phyloP scores from a whole-genome alignment of 2,113 vertebrate genomes.

The Phylloscopus trochiloides region DNA sequence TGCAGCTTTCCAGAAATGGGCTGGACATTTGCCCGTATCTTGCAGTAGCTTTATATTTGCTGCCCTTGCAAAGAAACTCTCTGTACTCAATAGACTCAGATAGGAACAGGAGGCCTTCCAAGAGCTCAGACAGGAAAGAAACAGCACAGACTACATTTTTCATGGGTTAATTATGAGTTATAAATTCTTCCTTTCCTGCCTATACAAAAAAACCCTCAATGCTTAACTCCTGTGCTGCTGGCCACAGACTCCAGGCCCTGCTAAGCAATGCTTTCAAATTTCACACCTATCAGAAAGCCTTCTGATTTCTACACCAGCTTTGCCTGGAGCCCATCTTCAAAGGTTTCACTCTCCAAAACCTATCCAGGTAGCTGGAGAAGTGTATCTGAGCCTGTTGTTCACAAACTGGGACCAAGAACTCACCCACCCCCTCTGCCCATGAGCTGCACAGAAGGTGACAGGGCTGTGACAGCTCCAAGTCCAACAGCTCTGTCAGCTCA shows the following conservation, averaged over 20 bases:
- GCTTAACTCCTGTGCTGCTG: constrained; percentile 10
- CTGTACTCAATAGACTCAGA: neutral
- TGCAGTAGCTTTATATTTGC: constrained; percentile 34
- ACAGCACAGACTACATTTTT: neutral
- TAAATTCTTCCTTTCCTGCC: neutral
- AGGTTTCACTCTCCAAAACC: neutral
- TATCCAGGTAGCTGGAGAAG: neutral
- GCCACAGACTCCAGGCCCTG: neutral
- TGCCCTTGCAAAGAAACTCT: constrained; percentile 58
- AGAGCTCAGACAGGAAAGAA: constrained; percentile 39
- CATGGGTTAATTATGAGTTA: neutral
- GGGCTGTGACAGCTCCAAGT: neutral
- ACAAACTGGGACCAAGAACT: neutral
- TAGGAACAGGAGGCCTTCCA: neutral
- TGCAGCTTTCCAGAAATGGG: neutral
- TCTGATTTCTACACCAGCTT: neutral
- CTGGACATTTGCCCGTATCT: constrained; percentile 5
- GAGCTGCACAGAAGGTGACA: neutral
- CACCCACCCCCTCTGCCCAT: neutral
- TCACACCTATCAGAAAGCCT: neutral
- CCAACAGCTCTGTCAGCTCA: neutral
- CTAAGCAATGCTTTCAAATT: neutral
- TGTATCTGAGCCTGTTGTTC: rapidly evolving
- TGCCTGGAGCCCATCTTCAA: neutral
- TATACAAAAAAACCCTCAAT: neutral